Conservation (phyloP, 2,888 invertebrate species). For the Chloroclystis v-ata region DNA sequence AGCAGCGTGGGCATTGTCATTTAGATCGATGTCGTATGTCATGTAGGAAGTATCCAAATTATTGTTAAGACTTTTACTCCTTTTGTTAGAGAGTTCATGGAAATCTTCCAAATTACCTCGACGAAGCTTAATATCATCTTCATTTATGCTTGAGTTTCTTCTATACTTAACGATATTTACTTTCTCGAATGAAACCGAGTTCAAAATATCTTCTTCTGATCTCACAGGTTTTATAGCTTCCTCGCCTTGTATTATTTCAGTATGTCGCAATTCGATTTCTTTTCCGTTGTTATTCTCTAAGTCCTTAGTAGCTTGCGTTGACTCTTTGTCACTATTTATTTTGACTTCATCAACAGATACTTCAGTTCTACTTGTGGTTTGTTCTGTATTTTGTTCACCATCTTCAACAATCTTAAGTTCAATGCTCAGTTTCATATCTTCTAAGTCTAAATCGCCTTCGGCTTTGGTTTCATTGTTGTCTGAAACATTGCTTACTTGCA, state of each 20-base stretch:
- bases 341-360: slow-evolving; percentile 16
- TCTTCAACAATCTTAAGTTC: slow-evolving; percentile 75
- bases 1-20: slow-evolving; percentile 50
- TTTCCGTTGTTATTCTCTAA: slow-evolving; percentile 15
- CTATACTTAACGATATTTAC: slow-evolving; percentile 63
- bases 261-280: slow-evolving; percentile 23
- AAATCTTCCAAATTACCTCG: slow-evolving; percentile 70
- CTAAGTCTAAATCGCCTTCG: slow-evolving; percentile 52
- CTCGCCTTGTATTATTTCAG: slow-evolving; percentile 26
- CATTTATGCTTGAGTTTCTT: slow-evolving; percentile 69
- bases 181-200: slow-evolving; percentile 57
- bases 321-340: neutral
- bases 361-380: slow-evolving; percentile 13
- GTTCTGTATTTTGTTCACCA: slow-evolving; percentile 42
- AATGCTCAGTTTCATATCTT: slow-evolving; percentile 58
- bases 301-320: slow-evolving; percentile 14
- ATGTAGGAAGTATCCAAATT: slow-evolving; percentile 50
- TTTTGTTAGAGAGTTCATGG: slow-evolving; percentile 56
- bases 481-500: slow-evolving; percentile 46
- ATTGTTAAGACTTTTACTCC: slow-evolving; percentile 67
- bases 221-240: slow-evolving; percentile 26
- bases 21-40: slow-evolving; percentile 64
- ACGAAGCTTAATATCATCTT: slow-evolving; percentile 63
- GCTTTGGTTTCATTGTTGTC: slow-evolving; percentile 35
- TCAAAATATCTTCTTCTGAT: slow-evolving; percentile 53